Evolutionary conservation across 2,888 invertebrate genomes (phyloP).

Genomic region (Vandiemenella viatica): DNA sequence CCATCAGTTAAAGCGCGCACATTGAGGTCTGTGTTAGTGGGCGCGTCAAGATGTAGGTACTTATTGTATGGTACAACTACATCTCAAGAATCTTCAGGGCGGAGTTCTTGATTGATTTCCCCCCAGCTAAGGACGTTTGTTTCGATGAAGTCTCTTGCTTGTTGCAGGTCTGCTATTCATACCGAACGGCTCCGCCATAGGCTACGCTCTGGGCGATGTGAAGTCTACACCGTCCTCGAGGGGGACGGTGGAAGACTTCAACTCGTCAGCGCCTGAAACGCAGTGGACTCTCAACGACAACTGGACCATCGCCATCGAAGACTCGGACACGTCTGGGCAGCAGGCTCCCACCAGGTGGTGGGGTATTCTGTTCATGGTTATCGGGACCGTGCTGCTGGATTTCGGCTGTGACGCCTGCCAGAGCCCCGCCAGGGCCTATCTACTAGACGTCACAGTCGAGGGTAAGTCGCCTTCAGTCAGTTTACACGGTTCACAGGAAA

Average conservation of each 20-base stretch:
- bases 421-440: conserved; percentile 83
- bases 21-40: too few species aligned
- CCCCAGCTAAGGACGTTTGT: too few species aligned
- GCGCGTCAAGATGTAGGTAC: too few species aligned
- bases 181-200: conserved; percentile 79
- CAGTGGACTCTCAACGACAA: conserved; percentile 5
- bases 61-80: too few species aligned
- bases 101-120: too few species aligned
- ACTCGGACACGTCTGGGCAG: too few species aligned
- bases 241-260: conserved; percentile 22
- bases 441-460: conserved; percentile 80
- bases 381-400: conserved; percentile 84
- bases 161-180: conserved; percentile 71
- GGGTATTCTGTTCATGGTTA: conserved; percentile 80
- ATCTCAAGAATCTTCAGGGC: too few species aligned
- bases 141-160: too few species aligned
- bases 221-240: conserved; percentile 20
- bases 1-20: too few species aligned
- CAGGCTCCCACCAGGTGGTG: too few species aligned
- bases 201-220: conserved; percentile 63
- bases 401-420: conserved; percentile 95
- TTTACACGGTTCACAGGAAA: too few species aligned
- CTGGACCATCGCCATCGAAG: neutral
- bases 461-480: too few species aligned
- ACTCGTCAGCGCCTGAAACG: conserved; percentile 9